These are phyloP conservation scores for Aurelia aurita complex sp. Pacific DNA, from an alignment of 30 jellyfish, hydroid and myxozoan species.

Conservation along the genomic window DNA sequence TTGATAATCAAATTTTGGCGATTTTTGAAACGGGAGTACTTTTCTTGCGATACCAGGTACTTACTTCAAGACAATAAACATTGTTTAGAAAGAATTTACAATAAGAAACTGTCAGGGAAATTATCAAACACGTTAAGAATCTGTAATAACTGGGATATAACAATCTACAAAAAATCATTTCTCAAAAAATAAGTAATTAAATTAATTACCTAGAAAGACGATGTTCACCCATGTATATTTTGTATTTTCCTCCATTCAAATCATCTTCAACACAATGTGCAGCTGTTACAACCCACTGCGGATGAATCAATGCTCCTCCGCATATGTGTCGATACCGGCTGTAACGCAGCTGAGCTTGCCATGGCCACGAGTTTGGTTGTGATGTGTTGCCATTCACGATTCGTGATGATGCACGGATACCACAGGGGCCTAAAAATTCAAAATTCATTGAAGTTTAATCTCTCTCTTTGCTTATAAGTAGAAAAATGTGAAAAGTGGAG, in stretches of 20 bases:
- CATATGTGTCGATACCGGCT: neutral
- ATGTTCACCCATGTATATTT: conserved; percentile 15
- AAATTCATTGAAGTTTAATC: no score
- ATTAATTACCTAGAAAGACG: neutral
- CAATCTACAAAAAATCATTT: neutral
- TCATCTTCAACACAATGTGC: conserved; percentile 29
- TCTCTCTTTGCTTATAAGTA: no score
- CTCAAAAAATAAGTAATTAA: neutral
- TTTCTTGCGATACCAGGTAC: no score
- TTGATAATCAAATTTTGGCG: no score
- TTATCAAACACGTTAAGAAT: neutral
- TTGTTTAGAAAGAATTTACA: no score
- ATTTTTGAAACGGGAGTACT: no score
- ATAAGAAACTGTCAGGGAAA: neutral
- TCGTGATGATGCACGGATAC: conserved; percentile 13
- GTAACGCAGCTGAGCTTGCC: conserved; percentile 34
- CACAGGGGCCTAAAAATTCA: conserved; percentile 1
- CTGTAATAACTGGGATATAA: no score
- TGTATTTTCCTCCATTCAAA: neutral
- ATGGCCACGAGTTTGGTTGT: conserved; percentile 28
- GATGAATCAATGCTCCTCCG: conserved; percentile 8
- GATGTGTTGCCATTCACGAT: conserved; percentile 36
- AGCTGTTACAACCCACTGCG: conserved; percentile 16
- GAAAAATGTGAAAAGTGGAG: no score
- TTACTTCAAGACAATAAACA: no score